Percentiles rank a stretch among this genome's conserved stretches.
Evolutionary conservation across 2,113 vertebrate genomes (phyloP).

Genomic region (Megaceryle torquata): DNA sequence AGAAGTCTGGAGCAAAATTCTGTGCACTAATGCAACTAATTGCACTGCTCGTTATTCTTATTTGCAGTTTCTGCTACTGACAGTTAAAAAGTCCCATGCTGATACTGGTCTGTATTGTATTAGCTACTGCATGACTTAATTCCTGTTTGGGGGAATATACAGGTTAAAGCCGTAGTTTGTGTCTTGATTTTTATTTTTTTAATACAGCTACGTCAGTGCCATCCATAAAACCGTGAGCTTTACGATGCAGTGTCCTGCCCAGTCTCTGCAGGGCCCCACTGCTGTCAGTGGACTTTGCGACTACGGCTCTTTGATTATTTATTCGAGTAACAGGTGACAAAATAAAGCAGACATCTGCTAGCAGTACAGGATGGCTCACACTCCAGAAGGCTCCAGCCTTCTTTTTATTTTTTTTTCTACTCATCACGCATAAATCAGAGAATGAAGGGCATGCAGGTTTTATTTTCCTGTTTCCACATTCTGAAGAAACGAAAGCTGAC

Average conservation of each 20-base stretch:
- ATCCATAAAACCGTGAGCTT: background rate
- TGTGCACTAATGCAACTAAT: background rate
- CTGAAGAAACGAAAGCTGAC: background rate
- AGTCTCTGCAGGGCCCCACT: background rate
- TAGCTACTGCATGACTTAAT: no score
- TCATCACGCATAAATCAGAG: background rate
- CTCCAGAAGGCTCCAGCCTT: slow-evolving; percentile 8
- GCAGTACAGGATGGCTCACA: background rate
- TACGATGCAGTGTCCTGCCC: background rate
- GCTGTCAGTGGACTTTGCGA: background rate
- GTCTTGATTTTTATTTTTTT: background rate
- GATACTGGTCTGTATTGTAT: background rate
- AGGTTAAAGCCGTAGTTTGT: background rate
- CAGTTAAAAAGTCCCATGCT: background rate
- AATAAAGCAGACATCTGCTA: background rate
- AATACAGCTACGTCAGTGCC: background rate
- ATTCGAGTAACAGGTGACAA: background rate
- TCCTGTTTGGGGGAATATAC: background rate
- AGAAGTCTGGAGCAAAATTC: background rate
- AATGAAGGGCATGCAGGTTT: background rate
- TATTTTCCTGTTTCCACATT: background rate
- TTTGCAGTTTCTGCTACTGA: background rate
- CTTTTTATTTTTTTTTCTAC: background rate
- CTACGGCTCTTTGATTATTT: background rate
- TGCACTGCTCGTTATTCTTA: background rate